Conservation (phyloP, 2,888 invertebrate genomes). For the Operophtera brumata region DNA sequence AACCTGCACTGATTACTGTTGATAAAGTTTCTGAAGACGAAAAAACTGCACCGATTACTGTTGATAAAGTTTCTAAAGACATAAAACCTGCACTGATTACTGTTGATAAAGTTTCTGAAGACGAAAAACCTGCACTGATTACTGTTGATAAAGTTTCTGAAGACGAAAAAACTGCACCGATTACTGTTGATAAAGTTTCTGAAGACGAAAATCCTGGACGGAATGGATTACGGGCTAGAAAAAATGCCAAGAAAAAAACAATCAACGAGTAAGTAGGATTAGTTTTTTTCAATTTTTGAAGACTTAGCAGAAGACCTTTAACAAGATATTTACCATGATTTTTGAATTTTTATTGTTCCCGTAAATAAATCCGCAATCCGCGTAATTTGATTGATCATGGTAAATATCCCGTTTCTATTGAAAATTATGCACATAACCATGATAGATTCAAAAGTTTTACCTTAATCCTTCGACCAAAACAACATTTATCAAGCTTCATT, state of each 20-base stretch:
- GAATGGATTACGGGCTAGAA: not conserved
- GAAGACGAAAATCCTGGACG: not conserved
- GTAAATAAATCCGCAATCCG: no score
- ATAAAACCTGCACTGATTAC: not conserved
- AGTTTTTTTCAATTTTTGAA: no score
- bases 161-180: not conserved
- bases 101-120: not conserved
- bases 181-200: not conserved
- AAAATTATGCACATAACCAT: no score
- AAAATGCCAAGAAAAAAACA: constrained; percentile 5
- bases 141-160: not conserved
- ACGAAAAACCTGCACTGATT: not conserved
- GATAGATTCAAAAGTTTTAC: no score
- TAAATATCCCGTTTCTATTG: no score
- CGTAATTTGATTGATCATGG: no score
- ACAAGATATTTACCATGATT: no score
- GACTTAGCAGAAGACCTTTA: no score
- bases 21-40: not conserved
- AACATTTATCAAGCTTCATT: no score
- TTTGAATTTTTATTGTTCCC: no score
- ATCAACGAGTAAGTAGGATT: not conserved
- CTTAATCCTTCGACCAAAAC: no score
- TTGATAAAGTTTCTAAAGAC: not conserved
- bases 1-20: no score
- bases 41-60: not conserved